A percentile compares a stretch with the other conserved stretches of the same genome.
Conservation (phyloP, 1,140 invertebrate species). For the Mya arenaria region DNA sequence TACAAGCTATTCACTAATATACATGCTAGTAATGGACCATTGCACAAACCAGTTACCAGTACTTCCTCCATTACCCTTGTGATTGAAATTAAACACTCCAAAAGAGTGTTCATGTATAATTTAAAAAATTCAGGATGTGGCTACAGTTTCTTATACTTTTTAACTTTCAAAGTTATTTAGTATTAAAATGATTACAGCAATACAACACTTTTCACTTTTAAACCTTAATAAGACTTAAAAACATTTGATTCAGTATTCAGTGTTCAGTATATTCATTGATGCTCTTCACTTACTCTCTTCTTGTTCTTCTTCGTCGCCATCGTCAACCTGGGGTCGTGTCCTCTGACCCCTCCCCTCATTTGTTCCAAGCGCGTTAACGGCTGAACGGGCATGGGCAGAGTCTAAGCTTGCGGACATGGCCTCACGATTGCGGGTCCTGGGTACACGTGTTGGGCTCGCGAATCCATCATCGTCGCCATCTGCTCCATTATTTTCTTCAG, state of each 20-base stretch:
- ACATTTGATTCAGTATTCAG: neutral
- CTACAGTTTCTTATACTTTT: too few species aligned
- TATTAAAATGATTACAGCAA: too few species aligned
- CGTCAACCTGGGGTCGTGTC: neutral
- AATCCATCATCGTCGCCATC: constrained; percentile 63
- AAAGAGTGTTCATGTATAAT: too few species aligned
- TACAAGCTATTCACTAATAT: too few species aligned
- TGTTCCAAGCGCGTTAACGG: constrained; percentile 53
- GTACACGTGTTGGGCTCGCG: constrained; percentile 36
- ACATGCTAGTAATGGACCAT: too few species aligned
- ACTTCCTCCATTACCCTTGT: too few species aligned
- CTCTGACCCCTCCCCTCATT: constrained; percentile 4
- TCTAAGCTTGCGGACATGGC: constrained; percentile 45
- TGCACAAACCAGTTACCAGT: too few species aligned
- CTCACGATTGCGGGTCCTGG: neutral
- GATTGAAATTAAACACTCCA: too few species aligned
- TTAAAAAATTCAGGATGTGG: too few species aligned
- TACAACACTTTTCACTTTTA: neutral
- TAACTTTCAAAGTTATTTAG: too few species aligned
- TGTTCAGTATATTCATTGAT: neutral
- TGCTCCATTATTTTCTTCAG: constrained; percentile 5
- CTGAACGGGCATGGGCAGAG: constrained; percentile 56
- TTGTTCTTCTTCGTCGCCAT: constrained; percentile 68
- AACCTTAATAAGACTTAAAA: neutral
- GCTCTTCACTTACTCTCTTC: constrained; percentile 79